A percentile compares a stretch with the other conserved stretches of the same genome.
Evolutionary conservation across 2,888 invertebrate genomes (phyloP).

Genomic region (Cephus pulcher): DNA sequence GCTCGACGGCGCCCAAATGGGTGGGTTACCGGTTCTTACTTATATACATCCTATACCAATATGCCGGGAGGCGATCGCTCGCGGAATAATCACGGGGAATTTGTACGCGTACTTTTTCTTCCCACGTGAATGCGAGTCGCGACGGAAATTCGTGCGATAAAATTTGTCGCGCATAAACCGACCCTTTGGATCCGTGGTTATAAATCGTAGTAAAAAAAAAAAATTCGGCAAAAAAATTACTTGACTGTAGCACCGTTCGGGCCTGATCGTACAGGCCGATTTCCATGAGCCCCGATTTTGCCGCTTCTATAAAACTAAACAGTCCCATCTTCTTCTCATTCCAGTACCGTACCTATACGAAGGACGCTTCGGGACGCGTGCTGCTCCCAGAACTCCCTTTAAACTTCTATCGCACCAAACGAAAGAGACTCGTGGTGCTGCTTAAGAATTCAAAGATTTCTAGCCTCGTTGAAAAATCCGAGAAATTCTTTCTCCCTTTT

Average conservation of each 20-base stretch:
- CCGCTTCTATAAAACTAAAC: constrained; percentile 6
- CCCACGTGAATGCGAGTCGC: background rate
- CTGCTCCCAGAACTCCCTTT: background rate
- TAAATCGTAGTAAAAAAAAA: background rate
- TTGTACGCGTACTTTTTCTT: background rate
- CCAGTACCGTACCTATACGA: too few relatives aligned
- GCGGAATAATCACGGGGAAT: background rate
- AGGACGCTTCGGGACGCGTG: background rate
- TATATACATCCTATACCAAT: background rate
- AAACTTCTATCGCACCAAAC: background rate
- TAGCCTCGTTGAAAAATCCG: background rate
- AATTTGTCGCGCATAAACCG: constrained; percentile 4
- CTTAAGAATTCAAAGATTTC: background rate
- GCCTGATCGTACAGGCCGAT: background rate
- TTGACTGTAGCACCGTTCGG: background rate
- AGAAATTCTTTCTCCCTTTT: background rate
- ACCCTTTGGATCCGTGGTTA: background rate
- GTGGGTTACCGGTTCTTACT: background rate
- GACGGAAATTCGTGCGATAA: constrained; percentile 5
- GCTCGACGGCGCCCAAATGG: background rate
- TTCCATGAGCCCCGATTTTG: background rate
- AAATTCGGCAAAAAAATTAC: background rate
- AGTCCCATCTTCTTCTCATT: background rate
- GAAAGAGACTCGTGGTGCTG: background rate
- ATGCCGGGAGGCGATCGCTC: background rate